Percentiles rank a stretch among this genome's conserved stretches.
Evolutionary conservation across 2,888 invertebrate genomes (phyloP).

Genomic region (Apoderus coryli): DNA sequence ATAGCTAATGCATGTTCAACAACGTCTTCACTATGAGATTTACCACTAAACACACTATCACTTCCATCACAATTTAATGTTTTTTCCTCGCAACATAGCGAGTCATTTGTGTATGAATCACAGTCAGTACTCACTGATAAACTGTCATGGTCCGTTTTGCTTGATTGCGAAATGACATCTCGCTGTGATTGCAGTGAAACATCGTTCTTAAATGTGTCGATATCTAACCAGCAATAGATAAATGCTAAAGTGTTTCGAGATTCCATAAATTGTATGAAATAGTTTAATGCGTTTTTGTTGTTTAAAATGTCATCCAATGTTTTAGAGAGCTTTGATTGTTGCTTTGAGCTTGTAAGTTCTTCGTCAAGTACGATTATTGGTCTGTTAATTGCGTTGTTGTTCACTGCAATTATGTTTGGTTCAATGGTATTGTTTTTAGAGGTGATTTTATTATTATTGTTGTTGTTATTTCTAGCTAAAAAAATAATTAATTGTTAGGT

Average conservation of each 20-base stretch:
- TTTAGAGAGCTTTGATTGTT: constrained; percentile 52
- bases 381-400: no score
- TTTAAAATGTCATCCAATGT: constrained; percentile 58
- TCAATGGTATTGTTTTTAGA: no score
- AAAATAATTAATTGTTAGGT: no score
- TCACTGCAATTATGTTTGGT: no score
- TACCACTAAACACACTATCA: constrained; percentile 25
- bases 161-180: constrained; percentile 16
- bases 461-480: constrained; percentile 2
- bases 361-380: no score
- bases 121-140: constrained; percentile 33
- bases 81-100: constrained; percentile 19
- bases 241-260: constrained; percentile 48
- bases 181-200: constrained; percentile 15
- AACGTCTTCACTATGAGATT: constrained; percentile 21
- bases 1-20: constrained; percentile 51
- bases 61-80: constrained; percentile 27
- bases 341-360: constrained; percentile 21
- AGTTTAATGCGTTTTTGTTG: constrained; percentile 66
- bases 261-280: constrained; percentile 79
- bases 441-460: constrained; percentile 1
- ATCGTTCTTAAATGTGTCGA: constrained; percentile 48
- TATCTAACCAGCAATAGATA: constrained; percentile 63
- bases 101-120: constrained; percentile 31
- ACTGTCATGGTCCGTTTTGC: constrained; percentile 30